Base-by-base conservation (phyloP, 2,888 invertebrate species). In the Drosophila atripex region DNA sequence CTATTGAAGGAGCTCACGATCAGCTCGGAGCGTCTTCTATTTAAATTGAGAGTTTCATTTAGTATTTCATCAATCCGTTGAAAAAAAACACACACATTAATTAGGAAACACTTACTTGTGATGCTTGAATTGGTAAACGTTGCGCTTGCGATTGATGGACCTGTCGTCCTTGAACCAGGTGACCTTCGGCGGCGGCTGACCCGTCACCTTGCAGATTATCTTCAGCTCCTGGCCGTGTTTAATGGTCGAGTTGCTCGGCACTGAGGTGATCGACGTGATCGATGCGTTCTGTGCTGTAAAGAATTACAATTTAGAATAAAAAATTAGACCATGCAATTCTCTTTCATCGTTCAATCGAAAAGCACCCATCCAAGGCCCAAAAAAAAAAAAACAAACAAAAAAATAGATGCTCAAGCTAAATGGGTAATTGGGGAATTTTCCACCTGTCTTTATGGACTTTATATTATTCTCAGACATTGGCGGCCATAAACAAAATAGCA, bases 11-110 rank as follows among this genome's bases (percentile, higher is more conserved):
- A 94, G 90, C 94, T 94, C 93, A 97, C 95, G 91, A 95, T 94
- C 92, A 97, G 93, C 92, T 95, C 95, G 93, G 96, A 96, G 93
- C 95, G 95, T 93, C 95, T 95, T 93, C 96, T 97, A 64, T 68
- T 77, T 91, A 92, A 2, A 7, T 28, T 28, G 28, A 3, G 28
- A 28, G 9, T 28, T 28, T 28, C 3, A 28, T 28, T 28, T 9
- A 28, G 2, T 28, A 38, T 2, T 6, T 16, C 7, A 14, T 8
- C 14, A 14, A 8, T 16, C 5, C n/a, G 25, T 1, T 18, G 5
- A 21, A 11, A 3, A 2, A 18, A 21, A 32, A 39, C 16, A 18
- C 18, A 39, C 16, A 18, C 18, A 18, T 8, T 41, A 4, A 8
- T 7, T 12, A 11, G 1, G 8, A 9, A 11, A 9, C 47, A 88